A percentile compares a stretch with the other conserved stretches of the same genome.
phyloP scores from a whole-genome alignment of 1,140 invertebrate species.

The Drosophila lini region DNA sequence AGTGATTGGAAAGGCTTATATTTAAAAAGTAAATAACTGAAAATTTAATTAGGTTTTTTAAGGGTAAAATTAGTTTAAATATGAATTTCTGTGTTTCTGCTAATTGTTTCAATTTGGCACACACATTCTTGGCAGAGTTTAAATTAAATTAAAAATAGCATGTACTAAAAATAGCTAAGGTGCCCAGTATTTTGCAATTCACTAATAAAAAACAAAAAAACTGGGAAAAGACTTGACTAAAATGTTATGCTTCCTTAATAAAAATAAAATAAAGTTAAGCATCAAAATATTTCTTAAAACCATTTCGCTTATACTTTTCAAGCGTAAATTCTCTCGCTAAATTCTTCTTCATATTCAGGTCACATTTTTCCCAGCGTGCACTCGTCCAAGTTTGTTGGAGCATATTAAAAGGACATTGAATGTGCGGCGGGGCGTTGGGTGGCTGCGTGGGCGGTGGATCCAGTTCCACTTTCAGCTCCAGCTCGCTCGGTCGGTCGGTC shows the following conservation, averaged over 20 bases:
- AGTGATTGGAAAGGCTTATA: not conserved
- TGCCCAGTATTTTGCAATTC: slow-evolving; percentile 3
- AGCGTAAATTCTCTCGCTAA: not conserved
- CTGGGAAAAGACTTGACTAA: not conserved
- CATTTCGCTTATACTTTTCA: slow-evolving; percentile 1
- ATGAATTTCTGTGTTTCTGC: not conserved
- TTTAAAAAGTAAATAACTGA: not conserved
- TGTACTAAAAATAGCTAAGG: not conserved
- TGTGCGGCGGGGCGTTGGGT: slow-evolving; percentile 42
- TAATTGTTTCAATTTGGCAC: not conserved
- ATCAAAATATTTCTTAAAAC: not conserved
- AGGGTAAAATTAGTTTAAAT: no score
- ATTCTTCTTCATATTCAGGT: slow-evolving; percentile 4
- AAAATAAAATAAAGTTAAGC: not conserved
- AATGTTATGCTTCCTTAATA: not conserved
- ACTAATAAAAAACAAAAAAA: not conserved
- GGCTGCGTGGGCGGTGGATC: slow-evolving; percentile 12
- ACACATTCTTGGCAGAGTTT: slow-evolving; percentile 4
- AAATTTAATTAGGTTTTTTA: not conserved
- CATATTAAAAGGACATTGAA: slow-evolving; percentile 75
- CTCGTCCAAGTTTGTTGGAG: slow-evolving; percentile 28
- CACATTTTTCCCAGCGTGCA: slow-evolving; percentile 41
- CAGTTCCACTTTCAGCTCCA: slow-evolving; percentile 12
- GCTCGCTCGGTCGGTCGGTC: slow-evolving; percentile 3
- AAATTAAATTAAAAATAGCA: not conserved